Evolutionary conservation across 1,140 invertebrate species (phyloP), one percentile per base, ranked within the genome.

Genomic region (Hirudo medicinalis): DNA sequence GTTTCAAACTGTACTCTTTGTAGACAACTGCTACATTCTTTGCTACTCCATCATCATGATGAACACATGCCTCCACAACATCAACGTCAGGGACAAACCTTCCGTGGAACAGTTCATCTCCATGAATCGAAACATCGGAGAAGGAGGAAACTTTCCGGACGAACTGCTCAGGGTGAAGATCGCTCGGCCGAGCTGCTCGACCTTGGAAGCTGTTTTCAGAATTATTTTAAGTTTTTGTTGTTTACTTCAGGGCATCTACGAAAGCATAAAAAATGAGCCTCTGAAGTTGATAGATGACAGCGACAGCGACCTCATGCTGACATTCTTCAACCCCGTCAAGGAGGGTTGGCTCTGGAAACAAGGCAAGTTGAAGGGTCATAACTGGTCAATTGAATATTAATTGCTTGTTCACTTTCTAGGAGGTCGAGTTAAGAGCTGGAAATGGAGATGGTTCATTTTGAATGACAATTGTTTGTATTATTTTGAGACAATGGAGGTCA

Each of bases 271-370:
- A 85, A 94, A 92, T 66, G 94, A 99, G 83, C 95, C 95, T 25
- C 98, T 99, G 82, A 99, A 98, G 76, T 97, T 98, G 80, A 94
- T 95, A 4, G 94, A 98, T 82, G 95, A 99, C 83, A 94, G 98
- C 85, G 94, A 93, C 55, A 97, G 97, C 84, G 94, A 98, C 85
- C 86, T 97, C 76, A 97, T 97, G 92, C 92, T 97, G 82, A 97
- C 94, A 43, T 98, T 99, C 86, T 97, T 99, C 85, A 97, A 99
- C 83, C 94, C 96, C 0, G 95, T 98, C 81, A 94, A 97, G 81
- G 94, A 99, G 82, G 96, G 96, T 53, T 99, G 95, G 95, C 86
- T 99, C 20, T 97, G 92, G 91, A 99, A 99, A 82, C 94, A 97
- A 87, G 94, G 92, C 84, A 87, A 80, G 70, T 36, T 9, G 13